Base-by-base conservation (phyloP, 2,888 invertebrate species). In the Liopterus haemorrhoidalis region DNA sequence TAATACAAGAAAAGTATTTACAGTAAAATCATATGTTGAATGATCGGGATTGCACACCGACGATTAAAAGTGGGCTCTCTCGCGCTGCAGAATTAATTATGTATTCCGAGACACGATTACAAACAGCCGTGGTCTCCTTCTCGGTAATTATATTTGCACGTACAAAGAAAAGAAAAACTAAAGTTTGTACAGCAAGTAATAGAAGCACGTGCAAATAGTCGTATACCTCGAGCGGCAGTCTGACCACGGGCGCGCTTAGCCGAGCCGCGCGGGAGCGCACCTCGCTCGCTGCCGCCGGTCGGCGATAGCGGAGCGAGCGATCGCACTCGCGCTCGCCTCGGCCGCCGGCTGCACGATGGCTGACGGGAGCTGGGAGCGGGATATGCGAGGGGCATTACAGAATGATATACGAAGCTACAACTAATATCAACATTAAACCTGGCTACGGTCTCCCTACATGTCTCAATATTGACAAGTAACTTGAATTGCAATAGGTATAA, bases 1-100 rank as follows among this genome's bases (percentile, higher is more conserved):
- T 65, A 66, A 65, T 67, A 66, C 67, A 67, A 63, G 59, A 59
- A n/a, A 66, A 63, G 57, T 67, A 66, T 67, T 56, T 66, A 67
- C 66, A 67, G 62, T 45, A 39, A 45, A 45, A 45, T 45, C 33
- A 45, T 45, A 39, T 45, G n/a, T n/a, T 32, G 32, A 45, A 45
- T 45, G 45, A 45, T 38, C 45, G 39, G 32, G 31, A 21, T n/a
- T n/a, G n/a, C n/a, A n/a, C n/a, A n/a, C n/a, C n/a, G 9, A 41
- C 12, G 41, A 41, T 8, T 5, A 31, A 21, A 32, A 41, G 22
- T 31, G 30, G 21, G 20, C 6, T n/a, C n/a, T n/a, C n/a, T n/a
- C n/a, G n/a, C n/a, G n/a, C n/a, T n/a, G n/a, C n/a, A n/a, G n/a
- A n/a, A n/a, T n/a, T n/a, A n/a, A n/a, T n/a, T n/a, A n/a, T n/a